Evolutionary conservation across 2,888 invertebrate species (phyloP).

Genomic region (Mimas tiliae): DNA sequence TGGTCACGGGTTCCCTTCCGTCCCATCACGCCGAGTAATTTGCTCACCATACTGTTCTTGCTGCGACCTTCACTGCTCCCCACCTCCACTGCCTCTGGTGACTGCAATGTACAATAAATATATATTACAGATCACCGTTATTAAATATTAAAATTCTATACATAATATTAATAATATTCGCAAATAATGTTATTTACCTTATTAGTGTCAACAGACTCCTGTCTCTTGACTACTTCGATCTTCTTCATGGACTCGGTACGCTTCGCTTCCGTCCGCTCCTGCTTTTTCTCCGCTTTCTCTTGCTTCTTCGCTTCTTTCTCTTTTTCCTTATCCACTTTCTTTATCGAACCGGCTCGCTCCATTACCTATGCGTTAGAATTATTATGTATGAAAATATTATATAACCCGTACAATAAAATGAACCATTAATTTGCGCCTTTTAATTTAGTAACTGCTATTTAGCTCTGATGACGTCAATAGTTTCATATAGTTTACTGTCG

Average conservation of each 20-base stretch:
- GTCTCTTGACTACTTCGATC: constrained; percentile 63
- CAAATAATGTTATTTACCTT: constrained; percentile 53
- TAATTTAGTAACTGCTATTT: no score
- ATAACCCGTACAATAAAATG: no score
- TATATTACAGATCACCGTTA: neutral
- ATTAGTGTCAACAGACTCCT: constrained; percentile 70
- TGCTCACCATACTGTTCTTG: constrained; percentile 76
- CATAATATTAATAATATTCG: no score
- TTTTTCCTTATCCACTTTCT: constrained; percentile 62
- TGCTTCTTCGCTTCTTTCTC: constrained; percentile 60
- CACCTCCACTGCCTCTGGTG: constrained; percentile 56
- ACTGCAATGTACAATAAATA: constrained; percentile 45
- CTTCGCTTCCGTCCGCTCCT: constrained; percentile 69
- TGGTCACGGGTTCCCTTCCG: constrained; percentile 65
- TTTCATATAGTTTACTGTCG: no score
- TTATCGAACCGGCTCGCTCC: constrained; percentile 66
- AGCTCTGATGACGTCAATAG: no score
- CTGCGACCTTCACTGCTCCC: constrained; percentile 46
- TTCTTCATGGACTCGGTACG: constrained; percentile 67
- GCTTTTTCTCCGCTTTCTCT: constrained; percentile 59
- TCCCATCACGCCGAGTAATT: constrained; percentile 78
- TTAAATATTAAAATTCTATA: no score
- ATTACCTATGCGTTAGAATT: constrained; percentile 40
- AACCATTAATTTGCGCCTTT: no score
- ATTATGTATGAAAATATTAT: neutral